phyloP scores from a whole-genome alignment of 2,797 vertebrate genomes.

The Perodicticus potto region DNA sequence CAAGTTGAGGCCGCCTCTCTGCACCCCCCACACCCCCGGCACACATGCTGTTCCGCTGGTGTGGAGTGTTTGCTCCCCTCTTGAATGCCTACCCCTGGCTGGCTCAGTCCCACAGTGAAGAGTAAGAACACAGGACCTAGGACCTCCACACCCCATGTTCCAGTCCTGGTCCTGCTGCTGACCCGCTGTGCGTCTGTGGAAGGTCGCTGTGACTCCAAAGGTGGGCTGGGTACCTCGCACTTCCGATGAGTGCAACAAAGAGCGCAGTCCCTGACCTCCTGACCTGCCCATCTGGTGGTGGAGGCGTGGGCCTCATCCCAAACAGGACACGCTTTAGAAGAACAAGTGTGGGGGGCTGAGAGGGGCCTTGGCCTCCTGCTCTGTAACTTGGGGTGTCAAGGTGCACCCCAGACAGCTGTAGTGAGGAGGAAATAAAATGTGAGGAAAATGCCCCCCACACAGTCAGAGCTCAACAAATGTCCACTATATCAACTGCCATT shows the following conservation, averaged over 20 bases:
- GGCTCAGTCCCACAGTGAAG: neutral
- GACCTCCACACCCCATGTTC: neutral
- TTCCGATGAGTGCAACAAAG: neutral
- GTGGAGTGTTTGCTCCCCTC: neutral
- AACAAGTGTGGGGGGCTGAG: fast-evolving
- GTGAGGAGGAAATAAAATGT: neutral
- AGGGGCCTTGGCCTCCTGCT: neutral
- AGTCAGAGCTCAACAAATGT: neutral
- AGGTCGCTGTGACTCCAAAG: neutral
- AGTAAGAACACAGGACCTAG: neutral
- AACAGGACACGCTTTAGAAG: neutral
- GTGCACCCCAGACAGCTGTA: neutral
- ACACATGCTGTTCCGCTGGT: neutral
- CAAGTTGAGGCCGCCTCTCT: fast-evolving
- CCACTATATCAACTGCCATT: neutral
- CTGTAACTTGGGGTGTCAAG: neutral
- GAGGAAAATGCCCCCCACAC: neutral
- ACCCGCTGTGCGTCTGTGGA: neutral
- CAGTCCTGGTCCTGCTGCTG: neutral
- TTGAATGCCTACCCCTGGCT: fast-evolving
- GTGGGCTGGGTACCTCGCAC: neutral
- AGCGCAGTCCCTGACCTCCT: neutral
- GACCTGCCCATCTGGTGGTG: neutral
- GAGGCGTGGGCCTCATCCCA: neutral
- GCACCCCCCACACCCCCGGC: neutral